Base-by-base conservation (phyloP, 23 tunicate genomes). In the Trididemnum nubilum region DNA sequence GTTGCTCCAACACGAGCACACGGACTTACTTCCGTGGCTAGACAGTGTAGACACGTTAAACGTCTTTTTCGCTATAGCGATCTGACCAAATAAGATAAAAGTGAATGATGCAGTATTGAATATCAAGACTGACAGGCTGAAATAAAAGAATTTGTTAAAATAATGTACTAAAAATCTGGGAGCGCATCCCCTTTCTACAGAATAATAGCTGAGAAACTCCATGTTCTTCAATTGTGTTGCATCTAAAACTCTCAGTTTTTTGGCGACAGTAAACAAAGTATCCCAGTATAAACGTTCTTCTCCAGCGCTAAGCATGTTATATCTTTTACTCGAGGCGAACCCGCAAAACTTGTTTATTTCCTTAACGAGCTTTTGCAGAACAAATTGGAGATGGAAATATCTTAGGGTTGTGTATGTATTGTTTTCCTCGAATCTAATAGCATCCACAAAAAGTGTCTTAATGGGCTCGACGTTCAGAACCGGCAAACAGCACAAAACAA, bases 341-440 rank as follows among this genome's bases (percentile, higher is more conserved):
- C 58, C 58, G 58, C 78, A 73, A 7, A 38, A 38, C 19, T 38
- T 38, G 58, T 73, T 73, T 7, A 73, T 39, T 73, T 40, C 31
- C 2, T 23, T 2, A 2, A 73, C 3, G 5, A 73, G 30, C 2
- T 73, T 39, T 40, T 39, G 57, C 29, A 73, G 30, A 38, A 39
- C 9, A n/a, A 37, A 38, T 24, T 40, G 58, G 9, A 73, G 31
- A 30, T 40, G 78, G 12, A 38, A 21, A 30, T 73, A 73, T 5
- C 58, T 27, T 31, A 73, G 15, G 37, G 24, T 38, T 2, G 3
- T 27, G 2, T 21, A 26, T 38, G 37, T 22, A 18, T 24, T 30
- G 58, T 38, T 40, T 2, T 26, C 21, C 24, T 12, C 12, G 31
- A 73, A 22, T 31, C 25, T 19, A 15, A 73, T 7, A 2, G 25